phyloP scores from a whole-genome alignment of 2,113 vertebrate genomes.

The Pelodiscus sinensis region DNA sequence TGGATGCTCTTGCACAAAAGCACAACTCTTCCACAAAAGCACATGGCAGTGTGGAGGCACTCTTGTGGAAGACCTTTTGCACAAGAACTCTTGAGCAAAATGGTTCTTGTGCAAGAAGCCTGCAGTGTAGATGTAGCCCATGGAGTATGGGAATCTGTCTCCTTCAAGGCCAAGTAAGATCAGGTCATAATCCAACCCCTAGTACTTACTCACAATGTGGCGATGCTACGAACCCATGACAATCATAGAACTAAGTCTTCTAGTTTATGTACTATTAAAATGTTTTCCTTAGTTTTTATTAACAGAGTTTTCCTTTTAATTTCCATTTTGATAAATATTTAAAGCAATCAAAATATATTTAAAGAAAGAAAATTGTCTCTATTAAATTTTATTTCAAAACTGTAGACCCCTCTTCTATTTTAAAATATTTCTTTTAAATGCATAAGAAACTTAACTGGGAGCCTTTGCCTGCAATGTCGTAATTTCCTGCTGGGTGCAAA shows the following conservation, averaged over 20 bases:
- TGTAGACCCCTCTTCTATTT: neutral
- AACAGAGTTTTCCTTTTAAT: neutral
- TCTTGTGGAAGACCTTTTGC: no score
- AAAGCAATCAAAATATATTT: neutral
- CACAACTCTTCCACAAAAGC: no score
- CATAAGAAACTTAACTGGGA: neutral
- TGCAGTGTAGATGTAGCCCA: no score
- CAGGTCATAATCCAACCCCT: neutral
- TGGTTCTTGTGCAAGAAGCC: no score
- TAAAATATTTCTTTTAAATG: neutral
- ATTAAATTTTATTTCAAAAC: neutral
- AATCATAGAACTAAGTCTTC: neutral
- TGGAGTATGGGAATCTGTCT: neutral
- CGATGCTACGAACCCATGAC: neutral
- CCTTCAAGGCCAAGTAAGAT: fast-evolving
- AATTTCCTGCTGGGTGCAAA: slow-evolving; percentile 4
- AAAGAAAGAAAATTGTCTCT: neutral
- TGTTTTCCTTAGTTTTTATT: neutral
- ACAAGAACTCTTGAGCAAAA: no score
- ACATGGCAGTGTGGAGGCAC: no score
- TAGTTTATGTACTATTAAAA: neutral
- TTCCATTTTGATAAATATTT: neutral
- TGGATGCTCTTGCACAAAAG: no score
- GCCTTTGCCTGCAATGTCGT: neutral
- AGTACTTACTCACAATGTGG: neutral